Base-by-base conservation (phyloP, 2,113 vertebrate genomes). In the Ceyx melanurus region DNA sequence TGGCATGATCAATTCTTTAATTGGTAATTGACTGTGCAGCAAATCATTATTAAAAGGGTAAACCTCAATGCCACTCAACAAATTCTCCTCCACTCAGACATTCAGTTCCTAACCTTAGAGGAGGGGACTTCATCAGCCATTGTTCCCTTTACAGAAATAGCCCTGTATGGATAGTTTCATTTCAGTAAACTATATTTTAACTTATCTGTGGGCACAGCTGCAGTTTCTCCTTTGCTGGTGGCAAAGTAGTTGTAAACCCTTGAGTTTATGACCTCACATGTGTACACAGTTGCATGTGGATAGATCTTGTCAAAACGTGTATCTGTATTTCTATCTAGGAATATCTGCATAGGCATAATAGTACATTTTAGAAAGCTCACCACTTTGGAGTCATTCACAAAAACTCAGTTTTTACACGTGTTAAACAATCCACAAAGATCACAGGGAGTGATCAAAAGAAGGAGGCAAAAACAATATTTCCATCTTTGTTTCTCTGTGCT, bases 401-500 rank as follows among this genome's bases (percentile, higher is more conserved):
- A 57, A 79, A 26, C 65, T 92, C 37, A 79, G 5, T 89, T 79
- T 77, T 77, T 66, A 28, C 23, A 15, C 12, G 17, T 65, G 28
- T 88, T 79, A 70, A 87, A 65, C 57, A 77, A 67, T 88, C 40
- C 82, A 25, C 60, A 21, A 67, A 76, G 67, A 79, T 82, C 74
- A 33, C 33, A 22, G 46, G 42, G 37, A 82, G 33, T n/a, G 37
- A 87, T 94, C 19, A 87, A 62, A 92, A 75, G 86, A 89, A 43
- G 28, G 9, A 51, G 73, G 14, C 71, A 43, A 76, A 84, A 94
- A 19, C 28, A 70, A 0, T 82, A 66, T 68, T 86, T 82, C 54
- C 20, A 33, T 65, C 61, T 84, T 93, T 77, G 50, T 82, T 93
- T 90, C 37, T 82, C 48, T 82, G 67, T 89, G 71, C 67, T 80